phyloP scores from a whole-genome alignment of 2,888 invertebrate genomes.

The Drosophila dives region DNA sequence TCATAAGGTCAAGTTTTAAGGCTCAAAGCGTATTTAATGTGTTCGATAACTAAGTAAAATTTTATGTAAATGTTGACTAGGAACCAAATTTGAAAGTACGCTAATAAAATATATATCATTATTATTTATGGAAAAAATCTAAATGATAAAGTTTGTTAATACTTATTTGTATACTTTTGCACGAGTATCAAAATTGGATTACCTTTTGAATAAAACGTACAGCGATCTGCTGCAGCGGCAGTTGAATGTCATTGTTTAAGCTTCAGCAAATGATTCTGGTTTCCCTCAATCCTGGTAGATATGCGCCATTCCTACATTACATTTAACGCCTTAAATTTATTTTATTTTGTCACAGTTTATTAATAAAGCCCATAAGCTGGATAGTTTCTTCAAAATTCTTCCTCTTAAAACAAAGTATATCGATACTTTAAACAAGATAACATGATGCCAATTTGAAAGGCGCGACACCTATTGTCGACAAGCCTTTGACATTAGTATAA shows the following conservation, averaged over 20 bases:
- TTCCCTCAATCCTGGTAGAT: too few relatives aligned
- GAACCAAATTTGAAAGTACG: conserved; percentile 51
- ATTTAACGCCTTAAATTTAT: too few relatives aligned
- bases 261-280: background rate
- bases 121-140: conserved; percentile 1
- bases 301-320: too few relatives aligned
- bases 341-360: too few relatives aligned
- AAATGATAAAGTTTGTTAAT: background rate
- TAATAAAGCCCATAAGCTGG: too few relatives aligned
- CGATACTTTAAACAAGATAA: background rate
- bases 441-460: background rate
- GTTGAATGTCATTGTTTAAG: background rate
- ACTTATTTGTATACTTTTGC: background rate
- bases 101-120: conserved; percentile 35
- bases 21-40: conserved; percentile 56
- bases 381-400: background rate
- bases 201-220: background rate
- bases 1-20: conserved; percentile 41
- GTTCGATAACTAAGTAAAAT: conserved; percentile 63
- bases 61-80: conserved; percentile 52
- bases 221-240: background rate
- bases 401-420: background rate
- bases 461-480: background rate
- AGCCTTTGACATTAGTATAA: background rate
- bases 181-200: background rate